Base-by-base conservation (phyloP, 2,888 invertebrate genomes). In the Volucella bombylans region DNA sequence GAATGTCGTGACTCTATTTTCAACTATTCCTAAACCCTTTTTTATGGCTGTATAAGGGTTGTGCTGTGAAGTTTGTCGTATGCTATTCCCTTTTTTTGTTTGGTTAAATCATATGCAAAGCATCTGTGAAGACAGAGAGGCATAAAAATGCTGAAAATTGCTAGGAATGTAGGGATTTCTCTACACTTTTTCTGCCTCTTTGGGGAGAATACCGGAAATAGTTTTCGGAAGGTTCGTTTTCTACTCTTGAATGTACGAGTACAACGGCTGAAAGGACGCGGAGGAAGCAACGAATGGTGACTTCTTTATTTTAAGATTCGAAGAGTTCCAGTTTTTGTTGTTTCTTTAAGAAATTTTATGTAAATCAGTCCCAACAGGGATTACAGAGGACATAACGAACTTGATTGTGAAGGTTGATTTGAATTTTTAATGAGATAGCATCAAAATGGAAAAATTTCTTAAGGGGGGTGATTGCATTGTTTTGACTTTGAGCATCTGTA, bases 151-250 rank as follows among this genome's bases (percentile, higher is more conserved):
- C 12, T 31, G 11, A 10, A 49, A 62, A 55, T 61, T 54, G 12
- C 14, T 64, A 11, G n/a, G 43, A 52, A 61, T 43, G 18, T 6
- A 50, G 43, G 18, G 50, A 65, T 71, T 54, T 15, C 38, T 68
- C 23, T 23, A 41, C 49, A 18, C 45, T 9, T 9, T 67, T 73
- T 62, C 1, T 39, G 31, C 57, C 59, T 72, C 52, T 14, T 23
- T 9, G 8, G 2, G 38, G 31, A 61, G 47, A 45, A 31, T 43
- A 52, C 62, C 61, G 54, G 73, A 73, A 74, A 80, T 80, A 74
- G 59, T 67, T 80, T 57, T 4, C n/a, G 38, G 65, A 57, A 55
- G 64, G n/a, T 54, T 11, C n/a, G 10, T 43, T 41, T 23, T 68
- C 11, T 41, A 14, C 41, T 59, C 3, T 14, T 43, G 43, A 43